Base-by-base conservation (phyloP, 2,888 invertebrate genomes). In the Drosophila peninsularis region DNA sequence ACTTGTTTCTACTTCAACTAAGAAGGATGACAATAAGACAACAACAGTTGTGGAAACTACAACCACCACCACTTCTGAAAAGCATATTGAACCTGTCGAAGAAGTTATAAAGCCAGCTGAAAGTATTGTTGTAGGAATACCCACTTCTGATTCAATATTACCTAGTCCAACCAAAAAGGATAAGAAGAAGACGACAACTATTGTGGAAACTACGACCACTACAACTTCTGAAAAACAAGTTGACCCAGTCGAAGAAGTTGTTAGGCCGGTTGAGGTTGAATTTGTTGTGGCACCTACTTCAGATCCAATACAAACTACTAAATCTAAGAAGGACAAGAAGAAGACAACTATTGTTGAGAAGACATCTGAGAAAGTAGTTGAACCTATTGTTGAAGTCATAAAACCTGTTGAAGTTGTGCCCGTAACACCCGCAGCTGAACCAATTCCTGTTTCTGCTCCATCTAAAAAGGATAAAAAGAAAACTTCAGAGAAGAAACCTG, bases 11-110 rank as follows among this genome's bases (percentile, higher is more conserved):
- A 10, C 21, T 36, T 45, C 17, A 36, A 19, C 62, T 4, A 70
- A 47, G 21, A 57, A 49, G 30, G 70, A 63, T 19, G 52, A 21
- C 5, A 54, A 63, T 39, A 63, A 44, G 11, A 36, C 50, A 9
- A 30, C 52, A n/a, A 54, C 41, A 24, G n/a, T 57, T 57, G 52
- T 65, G 7, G 55, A 69, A 45, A 69, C 50, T n/a, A 55, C 55
- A 10, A 45, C 58, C 6, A 47, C 34, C 1, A 32, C 14, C 14
- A 30, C 19, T 7, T 10, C 21, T 10, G 30, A 19, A 14, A 34
- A 36, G 5, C 19, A 21, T 21, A 9, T 49, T 19, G 49, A 21
- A 14, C 36, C 50, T 36, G 21, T 27, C 2, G 45, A 61, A 41
- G 37, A 30, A 41, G 42, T 34, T 5, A 30, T 52, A 9, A 17